Base-by-base conservation (phyloP, 2,113 vertebrate genomes). In the Tor tambroides region DNA sequence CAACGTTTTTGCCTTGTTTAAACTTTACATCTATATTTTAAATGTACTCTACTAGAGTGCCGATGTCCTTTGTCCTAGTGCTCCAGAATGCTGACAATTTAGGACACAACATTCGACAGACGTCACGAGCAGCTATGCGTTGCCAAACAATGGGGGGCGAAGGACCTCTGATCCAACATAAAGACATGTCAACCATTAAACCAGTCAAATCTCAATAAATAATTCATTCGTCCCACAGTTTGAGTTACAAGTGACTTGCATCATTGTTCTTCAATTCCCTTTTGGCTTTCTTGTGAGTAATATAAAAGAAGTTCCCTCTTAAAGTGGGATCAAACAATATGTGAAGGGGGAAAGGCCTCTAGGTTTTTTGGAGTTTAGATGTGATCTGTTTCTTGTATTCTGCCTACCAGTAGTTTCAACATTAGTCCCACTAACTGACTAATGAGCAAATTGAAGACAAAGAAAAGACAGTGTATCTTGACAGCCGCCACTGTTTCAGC, bases 341-440 rank as follows among this genome's bases (percentile, higher is more conserved):
- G 85, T 87, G 91, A 93, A 92, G 90, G 92, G 92, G 92, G 91
- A 90, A 91, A 91, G 17, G 72, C 86, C 80, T 83, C 43, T n/a
- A 71, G 85, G 85, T 81, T 38, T 23, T 69, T 41, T 14, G 5
- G 14, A 11, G 46, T 67, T 86, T 35, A 63, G 49, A 86, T 59
- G 9, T 43, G 14, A 80, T 71, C 67, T 80, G 63, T 86, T 80
- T 51, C 49, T 51, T 49, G 59, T 67, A 6, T 84, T 83, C 59
- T 8, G 71, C 38, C 23, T 67, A 51, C 67, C 51, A 49, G 61
- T 67, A 74, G 74, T 78, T 59, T 41, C 30, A 49, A 69, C 54
- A 56, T 63, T 49, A 80, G 4, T n/a, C 41, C 30, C 80, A 59
- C 82, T 14, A 77, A 28, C 63, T 69, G 43, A 21, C 63, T 83